These are phyloP conservation scores for Scophthalmus maximus DNA, from an alignment of 2,113 vertebrate genomes.

Conservation along the genomic window DNA sequence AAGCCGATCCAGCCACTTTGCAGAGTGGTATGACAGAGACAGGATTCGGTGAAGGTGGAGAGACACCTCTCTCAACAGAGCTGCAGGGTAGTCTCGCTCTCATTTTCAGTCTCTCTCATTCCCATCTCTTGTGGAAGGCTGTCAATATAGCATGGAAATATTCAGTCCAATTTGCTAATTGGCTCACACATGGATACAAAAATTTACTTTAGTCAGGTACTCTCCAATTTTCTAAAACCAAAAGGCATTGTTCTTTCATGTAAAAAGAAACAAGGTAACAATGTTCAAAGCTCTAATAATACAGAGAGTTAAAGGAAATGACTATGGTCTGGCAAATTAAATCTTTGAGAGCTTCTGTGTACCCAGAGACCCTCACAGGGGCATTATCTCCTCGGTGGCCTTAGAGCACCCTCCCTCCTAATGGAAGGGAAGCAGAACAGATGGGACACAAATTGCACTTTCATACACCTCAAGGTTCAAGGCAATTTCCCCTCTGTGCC, in stretches of 20 bases:
- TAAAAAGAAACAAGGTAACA: slow-evolving; percentile 39
- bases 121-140: slow-evolving; percentile 45
- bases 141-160: slow-evolving; percentile 29
- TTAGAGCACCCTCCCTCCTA: slow-evolving; percentile 81
- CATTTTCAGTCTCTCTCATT: slow-evolving; percentile 47
- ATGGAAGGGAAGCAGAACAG: slow-evolving; percentile 85
- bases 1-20: slow-evolving; percentile 71
- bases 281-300: slow-evolving; percentile 68
- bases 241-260: background rate
- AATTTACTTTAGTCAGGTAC: slow-evolving; percentile 9
- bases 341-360: slow-evolving; percentile 72
- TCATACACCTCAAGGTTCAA: slow-evolving; percentile 86
- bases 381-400: slow-evolving; percentile 77
- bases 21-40: slow-evolving; percentile 60
- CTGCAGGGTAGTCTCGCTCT: slow-evolving; percentile 46
- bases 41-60: slow-evolving; percentile 58
- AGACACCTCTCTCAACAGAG: slow-evolving; percentile 50
- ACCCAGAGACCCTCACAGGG: slow-evolving; percentile 73
- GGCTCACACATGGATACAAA: slow-evolving; percentile 27
- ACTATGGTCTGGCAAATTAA: slow-evolving; percentile 77
- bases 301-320: slow-evolving; percentile 59
- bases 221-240: slow-evolving; percentile 9
- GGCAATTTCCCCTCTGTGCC: slow-evolving; percentile 83
- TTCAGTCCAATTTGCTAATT: slow-evolving; percentile 24
- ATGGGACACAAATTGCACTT: slow-evolving; percentile 86